These are phyloP conservation scores for Bombycilla garrulus DNA, from an alignment of 2,113 vertebrate genomes.

Conservation along the genomic window DNA sequence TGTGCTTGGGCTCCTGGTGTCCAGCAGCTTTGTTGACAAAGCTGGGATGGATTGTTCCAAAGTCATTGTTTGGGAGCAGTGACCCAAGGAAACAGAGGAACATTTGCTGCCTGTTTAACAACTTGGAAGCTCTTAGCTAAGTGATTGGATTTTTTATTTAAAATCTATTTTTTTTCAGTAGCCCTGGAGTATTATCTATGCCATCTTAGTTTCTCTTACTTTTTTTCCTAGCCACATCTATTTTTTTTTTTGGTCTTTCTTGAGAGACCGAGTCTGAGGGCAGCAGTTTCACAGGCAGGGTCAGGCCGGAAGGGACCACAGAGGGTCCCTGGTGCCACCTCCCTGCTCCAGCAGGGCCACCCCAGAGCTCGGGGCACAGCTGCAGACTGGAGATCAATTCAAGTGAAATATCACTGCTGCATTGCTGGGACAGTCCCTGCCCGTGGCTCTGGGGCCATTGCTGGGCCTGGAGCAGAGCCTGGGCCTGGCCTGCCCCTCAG, in stretches of 20 bases:
- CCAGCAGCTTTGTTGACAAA: background rate
- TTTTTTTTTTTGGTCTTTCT: no score
- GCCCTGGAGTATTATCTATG: background rate
- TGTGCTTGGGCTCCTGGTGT: background rate
- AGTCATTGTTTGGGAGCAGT: conserved; percentile 29
- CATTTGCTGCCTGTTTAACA: background rate
- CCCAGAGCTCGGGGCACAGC: background rate
- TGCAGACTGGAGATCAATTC: no score
- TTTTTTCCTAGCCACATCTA: background rate
- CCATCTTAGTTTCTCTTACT: background rate
- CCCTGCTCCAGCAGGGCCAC: background rate
- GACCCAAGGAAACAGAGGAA: conserved; percentile 8
- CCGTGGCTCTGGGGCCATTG: no score
- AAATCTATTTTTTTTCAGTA: background rate
- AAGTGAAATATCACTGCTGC: no score
- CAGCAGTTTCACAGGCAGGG: no score
- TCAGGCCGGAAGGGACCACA: background rate
- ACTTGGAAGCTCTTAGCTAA: background rate
- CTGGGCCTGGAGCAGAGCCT: no score
- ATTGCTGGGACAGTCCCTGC: no score
- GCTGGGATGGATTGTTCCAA: background rate
- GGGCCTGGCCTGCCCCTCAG: no score
- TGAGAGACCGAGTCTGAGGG: no score
- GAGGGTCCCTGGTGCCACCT: background rate
- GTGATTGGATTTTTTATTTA: background rate